Evolutionary conservation across 2,888 invertebrate genomes (phyloP).

Genomic region (Aporophyla lueneburgensis): DNA sequence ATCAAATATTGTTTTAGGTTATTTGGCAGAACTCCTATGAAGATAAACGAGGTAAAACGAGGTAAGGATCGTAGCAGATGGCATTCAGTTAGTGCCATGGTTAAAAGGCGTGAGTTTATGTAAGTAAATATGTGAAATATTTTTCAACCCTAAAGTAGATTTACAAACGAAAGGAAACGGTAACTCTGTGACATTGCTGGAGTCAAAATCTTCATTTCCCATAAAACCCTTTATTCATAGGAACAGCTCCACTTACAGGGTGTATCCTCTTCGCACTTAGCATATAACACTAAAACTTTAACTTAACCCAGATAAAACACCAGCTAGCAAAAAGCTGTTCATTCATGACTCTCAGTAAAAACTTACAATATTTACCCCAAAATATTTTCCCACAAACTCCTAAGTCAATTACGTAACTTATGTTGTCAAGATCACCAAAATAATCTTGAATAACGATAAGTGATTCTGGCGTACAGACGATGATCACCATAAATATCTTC

Average conservation of each 20-base stretch:
- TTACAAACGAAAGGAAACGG: background rate
- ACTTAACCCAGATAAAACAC: background rate
- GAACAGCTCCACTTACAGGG: background rate
- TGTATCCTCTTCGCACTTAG: background rate
- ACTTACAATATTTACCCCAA: constrained; percentile 9
- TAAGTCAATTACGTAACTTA: constrained; percentile 53
- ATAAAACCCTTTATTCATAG: background rate
- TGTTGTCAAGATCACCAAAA: constrained; percentile 50
- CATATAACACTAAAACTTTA: background rate
- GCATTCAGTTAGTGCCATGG: too few species aligned
- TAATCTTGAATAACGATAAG: constrained; percentile 63
- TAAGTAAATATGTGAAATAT: too few species aligned
- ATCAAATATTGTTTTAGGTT: too few species aligned
- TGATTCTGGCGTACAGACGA: constrained; percentile 48
- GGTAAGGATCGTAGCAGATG: too few species aligned
- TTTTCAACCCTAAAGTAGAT: background rate
- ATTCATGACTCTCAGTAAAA: constrained; percentile 7
- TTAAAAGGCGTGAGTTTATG: too few species aligned
- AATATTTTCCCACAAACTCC: constrained; percentile 29
- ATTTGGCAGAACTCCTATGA: background rate
- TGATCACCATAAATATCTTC: constrained; percentile 57
- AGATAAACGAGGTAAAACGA: too few species aligned
- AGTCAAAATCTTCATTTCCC: background rate
- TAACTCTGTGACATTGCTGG: background rate
- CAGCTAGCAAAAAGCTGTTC: background rate